A percentile compares a stretch with the other conserved stretches of the same genome.
Conservation (phyloP, 2,113 vertebrate genomes). For the Mustela nigripes region DNA sequence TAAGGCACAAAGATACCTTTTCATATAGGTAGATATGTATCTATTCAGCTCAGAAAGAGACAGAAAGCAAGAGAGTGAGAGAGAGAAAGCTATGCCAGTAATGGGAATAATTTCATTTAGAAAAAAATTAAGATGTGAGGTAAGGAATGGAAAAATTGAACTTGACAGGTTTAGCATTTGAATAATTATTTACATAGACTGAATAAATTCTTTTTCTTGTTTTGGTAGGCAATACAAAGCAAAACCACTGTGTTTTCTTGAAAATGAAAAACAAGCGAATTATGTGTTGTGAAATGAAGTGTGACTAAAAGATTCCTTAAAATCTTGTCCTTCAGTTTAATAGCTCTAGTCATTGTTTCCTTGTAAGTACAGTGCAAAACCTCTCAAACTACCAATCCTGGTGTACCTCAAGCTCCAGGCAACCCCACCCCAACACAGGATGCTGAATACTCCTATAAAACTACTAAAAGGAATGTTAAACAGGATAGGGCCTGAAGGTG, state of each 20-base stretch:
- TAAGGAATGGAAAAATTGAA: not conserved
- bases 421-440: not conserved
- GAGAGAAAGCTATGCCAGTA: not conserved
- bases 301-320: not conserved
- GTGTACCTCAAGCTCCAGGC: rapidly evolving
- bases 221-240: not conserved
- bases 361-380: not conserved
- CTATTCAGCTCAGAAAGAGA: not conserved
- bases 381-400: not conserved
- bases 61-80: not conserved
- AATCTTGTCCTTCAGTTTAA: not conserved
- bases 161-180: not conserved
- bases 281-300: not conserved
- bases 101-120: not conserved
- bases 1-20: not conserved
- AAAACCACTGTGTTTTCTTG: not conserved
- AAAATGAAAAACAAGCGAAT: not conserved
- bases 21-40: not conserved
- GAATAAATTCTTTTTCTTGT: not conserved
- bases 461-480: not conserved
- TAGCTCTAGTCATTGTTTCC: not conserved
- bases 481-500: not conserved
- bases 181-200: not conserved
- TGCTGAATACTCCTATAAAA: not conserved
- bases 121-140: not conserved